Evolutionary conservation across 2,113 vertebrate species (phyloP).

Genomic region (Vicugna pacos): DNA sequence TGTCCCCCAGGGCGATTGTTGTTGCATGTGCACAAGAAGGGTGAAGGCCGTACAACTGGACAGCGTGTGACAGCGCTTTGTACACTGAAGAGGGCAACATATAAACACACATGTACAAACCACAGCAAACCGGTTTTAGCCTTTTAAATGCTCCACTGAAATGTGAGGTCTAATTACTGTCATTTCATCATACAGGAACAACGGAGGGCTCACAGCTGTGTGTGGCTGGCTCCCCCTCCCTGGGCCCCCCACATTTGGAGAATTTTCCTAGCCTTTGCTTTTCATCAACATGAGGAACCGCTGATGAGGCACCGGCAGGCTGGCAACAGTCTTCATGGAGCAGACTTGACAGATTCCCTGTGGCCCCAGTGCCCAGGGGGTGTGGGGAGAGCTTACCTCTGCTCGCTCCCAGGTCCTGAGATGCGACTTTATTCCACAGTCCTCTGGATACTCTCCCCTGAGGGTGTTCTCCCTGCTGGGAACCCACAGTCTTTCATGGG

Average conservation of each 20-base stretch:
- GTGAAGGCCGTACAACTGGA: background rate
- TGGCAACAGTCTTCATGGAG: background rate
- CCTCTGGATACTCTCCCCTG: background rate
- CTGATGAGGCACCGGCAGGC: background rate
- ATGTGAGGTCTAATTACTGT: conserved; percentile 66
- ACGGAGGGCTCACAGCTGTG: conserved; percentile 56
- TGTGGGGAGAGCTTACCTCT: background rate
- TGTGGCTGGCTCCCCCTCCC: background rate
- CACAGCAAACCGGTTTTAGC: background rate
- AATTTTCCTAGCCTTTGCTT: conserved; percentile 53
- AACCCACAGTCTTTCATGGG: background rate
- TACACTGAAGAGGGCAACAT: background rate
- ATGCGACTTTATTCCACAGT: background rate
- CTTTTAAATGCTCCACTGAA: conserved; percentile 15
- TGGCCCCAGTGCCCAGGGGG: background rate
- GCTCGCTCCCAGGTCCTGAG: background rate
- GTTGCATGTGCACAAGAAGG: background rate
- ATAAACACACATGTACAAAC: conserved; percentile 1
- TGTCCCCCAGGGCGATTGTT: accelerated
- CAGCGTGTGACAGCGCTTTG: background rate
- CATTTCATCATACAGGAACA: conserved; percentile 53
- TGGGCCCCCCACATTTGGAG: background rate
- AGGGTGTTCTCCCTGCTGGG: background rate
- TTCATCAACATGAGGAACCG: conserved; percentile 29
- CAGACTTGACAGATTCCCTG: background rate